Evolutionary conservation across 2,113 vertebrate genomes (phyloP), one percentile per base, ranked within the genome.

Genomic region (Zosterops lateralis): DNA sequence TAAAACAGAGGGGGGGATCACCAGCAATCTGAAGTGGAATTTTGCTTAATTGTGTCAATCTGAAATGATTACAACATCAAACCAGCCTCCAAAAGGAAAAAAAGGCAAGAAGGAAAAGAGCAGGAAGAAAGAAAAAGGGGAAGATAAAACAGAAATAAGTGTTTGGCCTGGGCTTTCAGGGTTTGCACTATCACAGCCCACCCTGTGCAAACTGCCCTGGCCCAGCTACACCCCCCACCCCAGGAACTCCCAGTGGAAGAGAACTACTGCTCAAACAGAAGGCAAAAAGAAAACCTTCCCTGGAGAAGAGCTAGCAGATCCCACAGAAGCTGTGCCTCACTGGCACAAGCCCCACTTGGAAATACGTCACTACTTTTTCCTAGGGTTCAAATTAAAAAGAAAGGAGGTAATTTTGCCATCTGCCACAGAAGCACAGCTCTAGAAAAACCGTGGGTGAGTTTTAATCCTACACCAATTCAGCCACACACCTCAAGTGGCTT

Each of bases 21-120:
- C 53, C 80, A 83, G 45, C 51, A 77, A 91, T 58, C 66, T n/a
- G 32, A 80, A 92, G 65, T 4, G 25, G 65, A 80, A 75, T 87
- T 93, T 64, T 60, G 64, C 56, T 76, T 88, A 34, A 44, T 68
- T 17, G 1, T 48, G 40, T 72, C 72, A 53, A 25, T 51, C 75
- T 84, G 34, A 91, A 65, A n/a, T 47, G 62, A 89, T 38, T 40
- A 44, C 19, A 48, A 24, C 25, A 84, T 32, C 62, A 58, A 78
- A 36, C 19, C 74, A 80, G 72, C 29, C 56, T 58, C 10, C 9
- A 25, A 50, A 70, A 38, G 38, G 38, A 1, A 15, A 28, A 48
- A 51, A 36, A 31, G 1, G n/a, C 2, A 76, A 71, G 24, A 48
- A 62, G 36, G 36, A 74, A 70, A 14, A 66, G 24, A 57, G 31